A percentile compares a stretch with the other conserved stretches of the same genome.
phyloP scores from a whole-genome alignment of 2,113 vertebrate genomes.

The Deroptyus accipitrinus region DNA sequence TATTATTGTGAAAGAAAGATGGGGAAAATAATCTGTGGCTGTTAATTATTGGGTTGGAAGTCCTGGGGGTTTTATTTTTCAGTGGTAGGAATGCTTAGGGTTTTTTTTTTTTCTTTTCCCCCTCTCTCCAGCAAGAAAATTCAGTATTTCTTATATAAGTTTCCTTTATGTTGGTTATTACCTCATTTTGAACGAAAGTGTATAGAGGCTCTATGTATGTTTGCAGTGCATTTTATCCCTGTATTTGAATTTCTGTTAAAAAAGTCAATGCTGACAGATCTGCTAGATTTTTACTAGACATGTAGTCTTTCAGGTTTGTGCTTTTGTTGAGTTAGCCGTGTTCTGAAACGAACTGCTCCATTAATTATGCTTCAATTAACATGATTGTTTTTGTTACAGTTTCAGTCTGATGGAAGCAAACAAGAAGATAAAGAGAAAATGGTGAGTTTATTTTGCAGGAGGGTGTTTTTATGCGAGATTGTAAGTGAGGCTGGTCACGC shows the following conservation, averaged over 20 bases:
- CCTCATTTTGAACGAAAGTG: not conserved
- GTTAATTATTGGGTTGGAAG: not conserved
- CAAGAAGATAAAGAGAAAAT: slow-evolving; percentile 85
- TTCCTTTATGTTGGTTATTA: not conserved
- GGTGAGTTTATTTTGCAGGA: slow-evolving; percentile 71
- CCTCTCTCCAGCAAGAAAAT: not conserved
- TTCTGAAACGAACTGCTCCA: not conserved
- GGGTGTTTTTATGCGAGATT: not conserved
- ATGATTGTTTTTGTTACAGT: slow-evolving; percentile 62
- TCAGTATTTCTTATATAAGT: not conserved
- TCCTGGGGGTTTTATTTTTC: not conserved
- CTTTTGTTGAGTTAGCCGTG: not conserved
- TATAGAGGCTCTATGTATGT: not conserved
- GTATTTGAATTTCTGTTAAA: not conserved
- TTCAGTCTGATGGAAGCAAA: slow-evolving; percentile 81
- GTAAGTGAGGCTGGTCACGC: not conserved
- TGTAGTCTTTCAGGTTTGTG: not conserved
- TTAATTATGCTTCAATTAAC: not conserved
- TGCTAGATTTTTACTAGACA: not conserved
- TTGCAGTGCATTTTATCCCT: not conserved
- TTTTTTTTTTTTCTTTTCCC: not conserved
- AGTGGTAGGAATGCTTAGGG: not conserved
- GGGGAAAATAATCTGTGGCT: not conserved
- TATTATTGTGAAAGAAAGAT: not conserved
- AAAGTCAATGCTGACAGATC: not conserved